Evolutionary conservation across 2,797 vertebrate species (phyloP).

Genomic region (Taenioides sp.): DNA sequence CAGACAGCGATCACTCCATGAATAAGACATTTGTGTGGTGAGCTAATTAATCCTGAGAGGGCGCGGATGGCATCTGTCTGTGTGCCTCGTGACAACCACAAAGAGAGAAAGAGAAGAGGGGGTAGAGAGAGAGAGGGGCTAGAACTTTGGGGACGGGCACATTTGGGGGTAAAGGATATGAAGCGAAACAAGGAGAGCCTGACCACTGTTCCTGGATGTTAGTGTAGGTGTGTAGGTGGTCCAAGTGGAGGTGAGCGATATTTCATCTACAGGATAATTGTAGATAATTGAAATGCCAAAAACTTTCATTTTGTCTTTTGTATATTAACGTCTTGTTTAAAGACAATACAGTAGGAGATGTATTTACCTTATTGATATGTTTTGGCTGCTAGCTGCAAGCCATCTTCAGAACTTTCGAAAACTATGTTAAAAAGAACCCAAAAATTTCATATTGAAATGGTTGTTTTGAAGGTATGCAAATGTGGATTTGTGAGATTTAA

Average conservation of each 20-base stretch:
- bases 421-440: too few relatives aligned
- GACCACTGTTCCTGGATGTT: constrained; percentile 36
- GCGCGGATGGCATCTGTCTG: constrained; percentile 70
- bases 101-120: constrained; percentile 54
- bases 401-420: too few relatives aligned
- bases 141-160: constrained; percentile 44
- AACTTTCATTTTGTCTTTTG: too few relatives aligned
- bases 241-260: neutral
- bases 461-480: too few relatives aligned
- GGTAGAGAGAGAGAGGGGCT: constrained; percentile 37
- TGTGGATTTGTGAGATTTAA: too few relatives aligned
- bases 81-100: constrained; percentile 61
- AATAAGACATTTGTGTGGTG: constrained; percentile 74
- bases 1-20: constrained; percentile 60
- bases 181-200: constrained; percentile 25
- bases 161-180: constrained; percentile 33
- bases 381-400: too few relatives aligned
- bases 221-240: constrained; percentile 34
- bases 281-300: too few relatives aligned
- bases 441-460: too few relatives aligned
- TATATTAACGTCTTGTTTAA: too few relatives aligned
- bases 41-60: constrained; percentile 77
- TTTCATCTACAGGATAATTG: neutral
- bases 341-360: too few relatives aligned
- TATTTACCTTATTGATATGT: too few relatives aligned